Evolutionary conservation across 2,797 vertebrate species (phyloP), one percentile per base, ranked within the genome.

Genomic region (Fringilla coelebs): DNA sequence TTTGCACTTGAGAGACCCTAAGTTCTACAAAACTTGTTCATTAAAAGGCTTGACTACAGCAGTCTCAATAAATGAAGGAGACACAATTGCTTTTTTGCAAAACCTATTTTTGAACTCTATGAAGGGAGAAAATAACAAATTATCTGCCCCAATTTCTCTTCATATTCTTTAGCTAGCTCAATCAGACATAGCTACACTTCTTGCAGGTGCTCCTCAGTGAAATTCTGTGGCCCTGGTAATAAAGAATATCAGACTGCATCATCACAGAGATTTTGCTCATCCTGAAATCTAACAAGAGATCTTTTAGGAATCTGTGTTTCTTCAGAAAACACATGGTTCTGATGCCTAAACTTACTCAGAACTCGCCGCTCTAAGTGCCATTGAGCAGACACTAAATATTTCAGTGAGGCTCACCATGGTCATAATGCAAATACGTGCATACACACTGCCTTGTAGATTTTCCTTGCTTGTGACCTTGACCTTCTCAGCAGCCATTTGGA

Each of bases 1-100:
- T 92, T 91, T 96, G 85, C 91, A 92, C 80, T 93, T 93, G 49
- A 88, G 91, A 96, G 65, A 86, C 57, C 78, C 36, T 88, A 94
- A 91, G 94, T 93, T 95, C 89, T 90, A 90, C 79, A 85, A 93
- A 91, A 94, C 82, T 90, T 72, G 67, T 91, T 94, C 93, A 79
- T 97, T 96, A 96, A 88, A 95, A 79, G n/a, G 45, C 80, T 91
- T 81, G 48, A 88, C 83, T 94, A 88, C 46, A 86, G 78, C 75
- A 87, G 76, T 76, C 46, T 90, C 85, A 89, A 48, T 94, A 93
- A 94, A 76, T 91, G 83, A 80, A 90, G 67, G 77, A 95, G 74
- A 60, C 71, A 94, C 67, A 96, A 94, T 51, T 78, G 77, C 60
- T 89, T 89, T 89, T 89, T 95, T 68, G 57, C 43, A 83, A 89